Conservation (phyloP, 1,140 invertebrate species). For the Nasonia vitripennis region DNA sequence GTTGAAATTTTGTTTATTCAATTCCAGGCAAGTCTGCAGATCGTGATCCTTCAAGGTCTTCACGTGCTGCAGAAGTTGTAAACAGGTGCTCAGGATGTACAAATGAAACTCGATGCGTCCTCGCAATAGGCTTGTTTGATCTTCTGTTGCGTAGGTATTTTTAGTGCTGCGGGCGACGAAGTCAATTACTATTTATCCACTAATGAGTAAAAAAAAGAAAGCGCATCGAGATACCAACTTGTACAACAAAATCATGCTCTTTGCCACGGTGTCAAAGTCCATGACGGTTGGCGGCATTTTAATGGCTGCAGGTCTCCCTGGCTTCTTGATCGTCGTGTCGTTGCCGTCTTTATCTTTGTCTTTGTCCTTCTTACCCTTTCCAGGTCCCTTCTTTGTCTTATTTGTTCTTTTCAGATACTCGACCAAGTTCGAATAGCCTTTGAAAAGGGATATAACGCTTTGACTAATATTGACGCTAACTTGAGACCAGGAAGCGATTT, state of each 20-base stretch:
- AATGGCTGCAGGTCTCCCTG: slow-evolving; percentile 54
- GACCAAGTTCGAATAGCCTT: slow-evolving; percentile 69
- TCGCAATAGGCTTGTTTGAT: slow-evolving; percentile 67
- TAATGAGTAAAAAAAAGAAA: not conserved
- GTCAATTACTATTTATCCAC: not conserved
- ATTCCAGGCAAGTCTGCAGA: slow-evolving; percentile 55
- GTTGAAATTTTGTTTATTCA: slow-evolving; percentile 62
- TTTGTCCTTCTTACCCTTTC: slow-evolving; percentile 69
- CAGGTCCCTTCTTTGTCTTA: slow-evolving; percentile 70
- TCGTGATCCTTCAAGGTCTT: slow-evolving; percentile 67
- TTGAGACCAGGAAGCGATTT: slow-evolving; percentile 72
- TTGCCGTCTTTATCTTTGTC: slow-evolving; percentile 60
- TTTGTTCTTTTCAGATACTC: slow-evolving; percentile 66
- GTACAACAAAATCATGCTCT: slow-evolving; percentile 71
- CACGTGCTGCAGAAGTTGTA: slow-evolving; percentile 66
- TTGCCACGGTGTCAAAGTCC: slow-evolving; percentile 68
- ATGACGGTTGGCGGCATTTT: slow-evolving; percentile 72
- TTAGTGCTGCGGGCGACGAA: not conserved
- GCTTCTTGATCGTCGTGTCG: slow-evolving; percentile 64
- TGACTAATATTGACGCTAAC: slow-evolving; percentile 62
- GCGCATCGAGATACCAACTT: slow-evolving; percentile 63
- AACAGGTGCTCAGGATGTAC: slow-evolving; percentile 69
- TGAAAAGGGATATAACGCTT: slow-evolving; percentile 71
- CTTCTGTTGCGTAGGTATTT: slow-evolving; percentile 68
- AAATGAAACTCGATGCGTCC: slow-evolving; percentile 72